Percentiles rank a stretch among this genome's conserved stretches.
These are phyloP conservation scores for Leptobrachium ailaonicum DNA, from an alignment of 2,113 vertebrate genomes.

Conservation along the genomic window DNA sequence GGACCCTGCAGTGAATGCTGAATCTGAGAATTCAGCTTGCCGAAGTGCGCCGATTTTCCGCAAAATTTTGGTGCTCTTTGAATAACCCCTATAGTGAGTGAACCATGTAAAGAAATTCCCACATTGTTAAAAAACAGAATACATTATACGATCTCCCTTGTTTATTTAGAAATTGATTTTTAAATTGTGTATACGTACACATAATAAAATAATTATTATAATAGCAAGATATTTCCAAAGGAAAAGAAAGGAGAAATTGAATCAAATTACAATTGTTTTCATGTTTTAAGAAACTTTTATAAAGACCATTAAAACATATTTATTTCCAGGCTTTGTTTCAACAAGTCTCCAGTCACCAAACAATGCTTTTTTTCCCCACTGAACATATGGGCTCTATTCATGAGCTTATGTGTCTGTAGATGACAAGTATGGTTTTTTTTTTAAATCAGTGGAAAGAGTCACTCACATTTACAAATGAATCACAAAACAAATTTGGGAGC, in stretches of 20 bases:
- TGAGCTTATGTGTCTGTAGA: conserved; percentile 45
- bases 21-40: too few species aligned
- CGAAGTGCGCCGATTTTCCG: too few species aligned
- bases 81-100: too few species aligned
- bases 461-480: not conserved
- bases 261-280: conserved; percentile 31
- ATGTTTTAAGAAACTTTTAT: conserved; percentile 34
- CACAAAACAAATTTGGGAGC: not conserved
- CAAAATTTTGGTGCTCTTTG: too few species aligned
- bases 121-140: too few species aligned
- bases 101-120: too few species aligned
- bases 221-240: not conserved
- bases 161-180: too few species aligned
- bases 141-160: too few species aligned
- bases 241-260: conserved; percentile 8
- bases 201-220: too few species aligned
- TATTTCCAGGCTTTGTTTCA: conserved; percentile 35
- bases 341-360: conserved; percentile 41
- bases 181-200: too few species aligned
- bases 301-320: conserved; percentile 40
- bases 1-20: too few species aligned
- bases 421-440: conserved; percentile 22
- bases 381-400: conserved; percentile 48
- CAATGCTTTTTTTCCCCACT: conserved; percentile 16
- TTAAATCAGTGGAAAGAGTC: not conserved